Percentiles rank a stretch among this genome's conserved stretches.
Conservation (phyloP, 2,113 vertebrate species). For the Turnix velox region DNA sequence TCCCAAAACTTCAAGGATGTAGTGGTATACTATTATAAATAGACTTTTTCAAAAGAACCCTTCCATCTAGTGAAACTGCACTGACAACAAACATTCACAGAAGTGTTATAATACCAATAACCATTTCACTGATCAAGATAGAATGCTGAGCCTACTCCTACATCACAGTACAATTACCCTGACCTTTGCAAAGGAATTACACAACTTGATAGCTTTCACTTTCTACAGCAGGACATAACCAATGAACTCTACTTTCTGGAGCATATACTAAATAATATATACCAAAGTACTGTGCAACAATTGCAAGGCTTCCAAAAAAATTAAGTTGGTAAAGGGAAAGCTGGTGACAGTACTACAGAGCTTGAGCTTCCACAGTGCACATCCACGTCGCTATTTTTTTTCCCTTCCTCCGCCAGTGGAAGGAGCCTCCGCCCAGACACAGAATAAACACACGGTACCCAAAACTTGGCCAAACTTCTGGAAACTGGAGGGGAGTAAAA, state of each 20-base stretch:
- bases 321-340: rapidly evolving
- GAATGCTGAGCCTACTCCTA: not conserved
- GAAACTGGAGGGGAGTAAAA: not conserved
- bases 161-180: not conserved
- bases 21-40: not conserved
- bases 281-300: rapidly evolving
- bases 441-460: not conserved
- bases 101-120: not conserved
- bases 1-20: not conserved
- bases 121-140: not conserved
- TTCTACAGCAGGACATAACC: not conserved
- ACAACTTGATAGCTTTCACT: not conserved
- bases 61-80: not conserved
- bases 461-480: conserved; percentile 30
- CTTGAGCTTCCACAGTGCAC: rapidly evolving
- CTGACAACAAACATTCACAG: not conserved
- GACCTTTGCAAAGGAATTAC: not conserved
- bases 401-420: not conserved
- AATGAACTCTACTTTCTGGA: not conserved
- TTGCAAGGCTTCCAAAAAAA: not conserved
- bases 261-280: no score
- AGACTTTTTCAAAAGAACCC: not conserved
- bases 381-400: rapidly evolving
- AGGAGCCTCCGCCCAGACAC: conserved; percentile 3
- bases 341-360: rapidly evolving